phyloP scores from a whole-genome alignment of 2,113 vertebrate genomes.

The Cottus gobio region DNA sequence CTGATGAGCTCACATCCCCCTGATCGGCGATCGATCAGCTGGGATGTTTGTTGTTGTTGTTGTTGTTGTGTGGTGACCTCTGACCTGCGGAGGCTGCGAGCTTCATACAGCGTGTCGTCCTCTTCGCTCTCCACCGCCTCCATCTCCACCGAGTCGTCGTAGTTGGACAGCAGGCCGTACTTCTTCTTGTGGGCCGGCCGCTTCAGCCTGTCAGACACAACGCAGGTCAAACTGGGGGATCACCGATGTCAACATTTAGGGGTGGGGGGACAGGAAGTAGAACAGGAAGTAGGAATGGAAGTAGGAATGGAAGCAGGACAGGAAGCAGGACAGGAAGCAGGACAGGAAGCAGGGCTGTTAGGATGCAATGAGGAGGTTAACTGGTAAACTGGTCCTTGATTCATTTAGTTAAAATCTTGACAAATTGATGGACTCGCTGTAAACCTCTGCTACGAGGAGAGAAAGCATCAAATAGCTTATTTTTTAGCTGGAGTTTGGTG shows the following conservation, averaged over 20 bases:
- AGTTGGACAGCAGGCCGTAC: constrained; percentile 69
- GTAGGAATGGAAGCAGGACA: background rate
- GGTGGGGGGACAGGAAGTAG: too few relatives aligned
- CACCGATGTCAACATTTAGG: background rate
- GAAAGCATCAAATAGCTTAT: too few relatives aligned
- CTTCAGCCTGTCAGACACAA: constrained; percentile 60
- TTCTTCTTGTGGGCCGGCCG: constrained; percentile 64
- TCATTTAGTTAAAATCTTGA: too few relatives aligned
- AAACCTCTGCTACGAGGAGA: too few relatives aligned
- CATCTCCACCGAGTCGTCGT: constrained; percentile 71
- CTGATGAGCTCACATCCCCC: too few relatives aligned
- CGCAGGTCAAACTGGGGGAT: background rate
- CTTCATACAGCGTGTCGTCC: constrained; percentile 75
- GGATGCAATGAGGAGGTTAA: too few relatives aligned
- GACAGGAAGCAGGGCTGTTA: too few relatives aligned
- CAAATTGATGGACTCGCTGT: too few relatives aligned
- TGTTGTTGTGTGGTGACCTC: constrained; percentile 30
- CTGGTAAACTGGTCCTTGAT: too few relatives aligned
- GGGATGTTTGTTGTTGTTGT: background rate
- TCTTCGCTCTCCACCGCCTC: constrained; percentile 70
- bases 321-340: background rate
- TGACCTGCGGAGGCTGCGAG: constrained; percentile 74
- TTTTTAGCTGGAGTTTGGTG: too few relatives aligned
- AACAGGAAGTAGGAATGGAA: background rate
- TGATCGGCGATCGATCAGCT: background rate